These are phyloP conservation scores for Hystrix cristata DNA, from an alignment of 2,113 vertebrate genomes.

Conservation along the genomic window DNA sequence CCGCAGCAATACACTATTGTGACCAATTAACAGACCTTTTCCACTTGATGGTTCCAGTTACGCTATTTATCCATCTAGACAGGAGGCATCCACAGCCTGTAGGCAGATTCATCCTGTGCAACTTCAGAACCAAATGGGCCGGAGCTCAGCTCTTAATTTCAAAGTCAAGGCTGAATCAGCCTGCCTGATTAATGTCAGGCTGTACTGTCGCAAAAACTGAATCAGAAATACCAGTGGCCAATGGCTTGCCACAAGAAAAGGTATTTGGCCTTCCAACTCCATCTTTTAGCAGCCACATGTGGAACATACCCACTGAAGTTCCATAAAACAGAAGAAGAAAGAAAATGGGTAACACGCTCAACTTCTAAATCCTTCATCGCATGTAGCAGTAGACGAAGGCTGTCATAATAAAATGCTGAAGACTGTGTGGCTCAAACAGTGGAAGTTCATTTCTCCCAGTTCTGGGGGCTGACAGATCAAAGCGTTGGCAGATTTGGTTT, in stretches of 20 bases:
- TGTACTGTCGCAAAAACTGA: background rate
- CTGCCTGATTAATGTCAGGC: background rate
- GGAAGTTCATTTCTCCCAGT: background rate
- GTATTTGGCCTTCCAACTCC: background rate
- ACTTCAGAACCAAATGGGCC: background rate
- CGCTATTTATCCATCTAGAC: background rate
- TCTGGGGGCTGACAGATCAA: background rate
- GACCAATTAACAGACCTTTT: background rate
- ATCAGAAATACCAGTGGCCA: background rate
- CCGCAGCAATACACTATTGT: background rate
- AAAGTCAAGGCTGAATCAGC: slow-evolving; percentile 21
- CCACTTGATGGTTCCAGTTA: background rate
- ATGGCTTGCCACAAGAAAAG: background rate
- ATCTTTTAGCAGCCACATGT: background rate
- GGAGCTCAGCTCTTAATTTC: background rate
- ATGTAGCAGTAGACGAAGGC: background rate
- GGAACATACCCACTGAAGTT: background rate
- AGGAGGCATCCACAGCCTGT: background rate
- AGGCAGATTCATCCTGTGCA: background rate
- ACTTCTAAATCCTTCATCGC: background rate
- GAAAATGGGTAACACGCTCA: background rate
- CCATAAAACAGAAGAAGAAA: background rate
- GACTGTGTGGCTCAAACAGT: background rate
- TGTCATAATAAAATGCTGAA: background rate
- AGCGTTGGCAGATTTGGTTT: background rate